Conservation (phyloP, 2,797 vertebrate genomes). For the Sphenopsis melanotis region DNA sequence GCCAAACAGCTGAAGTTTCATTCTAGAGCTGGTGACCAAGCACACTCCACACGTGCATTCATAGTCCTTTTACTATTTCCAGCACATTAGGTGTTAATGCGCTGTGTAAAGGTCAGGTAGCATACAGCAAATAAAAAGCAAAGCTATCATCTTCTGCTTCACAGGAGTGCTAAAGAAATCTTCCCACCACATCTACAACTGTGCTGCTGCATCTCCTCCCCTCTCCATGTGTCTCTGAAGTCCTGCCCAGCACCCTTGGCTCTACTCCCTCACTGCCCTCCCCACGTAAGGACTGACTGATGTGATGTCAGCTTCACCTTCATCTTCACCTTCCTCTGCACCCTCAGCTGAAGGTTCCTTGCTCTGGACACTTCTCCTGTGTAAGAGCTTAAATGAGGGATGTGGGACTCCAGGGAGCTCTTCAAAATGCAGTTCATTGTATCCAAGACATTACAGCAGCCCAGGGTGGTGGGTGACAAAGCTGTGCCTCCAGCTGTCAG, state of each 20-base stretch:
- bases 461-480: no score
- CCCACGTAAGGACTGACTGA: not conserved
- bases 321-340: not conserved
- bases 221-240: not conserved
- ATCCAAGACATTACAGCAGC: not conserved
- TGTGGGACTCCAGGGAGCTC: not conserved
- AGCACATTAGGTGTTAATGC: not conserved
- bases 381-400: not conserved
- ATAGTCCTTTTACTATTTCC: not conserved
- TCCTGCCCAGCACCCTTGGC: not conserved
- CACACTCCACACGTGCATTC: not conserved
- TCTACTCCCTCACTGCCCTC: not conserved
- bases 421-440: not conserved
- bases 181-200: not conserved
- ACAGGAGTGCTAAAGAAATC: not conserved
- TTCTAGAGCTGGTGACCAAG: not conserved
- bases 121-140: not conserved
- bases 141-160: not conserved
- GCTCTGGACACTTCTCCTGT: not conserved
- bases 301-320: fast-evolving
- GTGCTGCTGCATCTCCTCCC: not conserved
- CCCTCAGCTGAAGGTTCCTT: not conserved
- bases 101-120: not conserved
- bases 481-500: no score
- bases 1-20: not conserved